A percentile compares a stretch with the other conserved stretches of the same genome.
These are phyloP conservation scores for Aegotheles bennettii DNA, from an alignment of 2,113 vertebrate genomes.

Conservation along the genomic window DNA sequence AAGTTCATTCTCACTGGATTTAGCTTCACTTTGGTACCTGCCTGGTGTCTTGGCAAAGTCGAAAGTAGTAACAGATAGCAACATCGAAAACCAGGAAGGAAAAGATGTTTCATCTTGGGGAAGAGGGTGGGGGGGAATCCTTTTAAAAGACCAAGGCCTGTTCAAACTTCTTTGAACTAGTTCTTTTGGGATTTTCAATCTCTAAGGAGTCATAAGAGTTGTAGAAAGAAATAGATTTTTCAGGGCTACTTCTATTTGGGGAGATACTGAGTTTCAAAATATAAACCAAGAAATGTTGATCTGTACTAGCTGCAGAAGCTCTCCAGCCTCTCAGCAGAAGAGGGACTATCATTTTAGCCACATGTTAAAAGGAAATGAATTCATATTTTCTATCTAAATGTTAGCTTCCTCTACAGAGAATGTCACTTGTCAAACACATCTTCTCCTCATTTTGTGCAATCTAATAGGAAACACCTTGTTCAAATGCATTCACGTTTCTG, in stretches of 20 bases:
- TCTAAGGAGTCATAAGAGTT: neutral
- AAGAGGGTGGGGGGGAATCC: too few species aligned
- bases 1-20: neutral
- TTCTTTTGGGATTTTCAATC: neutral
- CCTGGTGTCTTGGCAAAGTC: neutral
- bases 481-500: neutral
- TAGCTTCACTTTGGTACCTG: neutral
- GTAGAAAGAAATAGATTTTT: neutral
- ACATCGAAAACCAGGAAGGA: neutral
- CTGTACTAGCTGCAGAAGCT: neutral
- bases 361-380: conserved; percentile 39
- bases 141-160: neutral
- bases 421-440: neutral
- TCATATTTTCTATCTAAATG: conserved; percentile 7
- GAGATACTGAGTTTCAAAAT: neutral
- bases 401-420: conserved; percentile 1
- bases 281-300: neutral
- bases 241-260: neutral
- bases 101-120: neutral
- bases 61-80: neutral
- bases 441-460: neutral
- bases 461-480: conserved; percentile 37
- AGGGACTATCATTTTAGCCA: neutral
- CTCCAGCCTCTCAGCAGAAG: neutral
- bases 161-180: neutral